These are phyloP conservation scores for Pimpla rufipes DNA, from an alignment of 2,888 invertebrate genomes.

Conservation along the genomic window DNA sequence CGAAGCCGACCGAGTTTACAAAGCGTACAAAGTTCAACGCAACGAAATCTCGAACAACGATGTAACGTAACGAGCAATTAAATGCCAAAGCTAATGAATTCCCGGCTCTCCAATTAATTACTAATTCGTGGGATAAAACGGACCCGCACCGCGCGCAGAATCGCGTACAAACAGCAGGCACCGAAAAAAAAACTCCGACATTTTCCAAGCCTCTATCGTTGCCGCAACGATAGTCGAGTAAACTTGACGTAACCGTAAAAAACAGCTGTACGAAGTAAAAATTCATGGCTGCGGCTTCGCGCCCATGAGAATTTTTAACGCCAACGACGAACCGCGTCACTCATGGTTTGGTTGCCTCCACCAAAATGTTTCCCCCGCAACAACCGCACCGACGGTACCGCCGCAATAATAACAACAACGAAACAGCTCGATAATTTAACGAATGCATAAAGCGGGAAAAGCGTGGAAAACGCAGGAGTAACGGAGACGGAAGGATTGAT, in stretches of 20 bases:
- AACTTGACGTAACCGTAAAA: too few relatives aligned
- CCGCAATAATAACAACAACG: neutral
- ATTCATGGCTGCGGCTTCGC: too few relatives aligned
- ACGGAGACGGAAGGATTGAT: constrained; percentile 8
- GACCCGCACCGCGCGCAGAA: neutral
- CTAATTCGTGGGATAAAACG: neutral
- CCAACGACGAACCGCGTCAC: too few relatives aligned
- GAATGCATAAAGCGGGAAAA: neutral
- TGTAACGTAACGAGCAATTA: neutral
- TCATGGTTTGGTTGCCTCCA: too few relatives aligned
- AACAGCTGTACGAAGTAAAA: too few relatives aligned
- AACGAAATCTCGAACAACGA: neutral
- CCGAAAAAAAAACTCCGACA: too few relatives aligned
- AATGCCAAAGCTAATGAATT: neutral
- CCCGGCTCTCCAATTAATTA: neutral
- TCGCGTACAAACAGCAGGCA: too few relatives aligned
- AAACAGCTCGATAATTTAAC: neutral
- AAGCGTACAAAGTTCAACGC: neutral
- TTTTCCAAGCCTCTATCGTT: too few relatives aligned
- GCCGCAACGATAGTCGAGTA: too few relatives aligned
- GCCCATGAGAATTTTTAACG: too few relatives aligned
- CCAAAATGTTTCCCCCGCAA: too few relatives aligned
- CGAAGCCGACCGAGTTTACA: neutral
- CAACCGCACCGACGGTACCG: too few relatives aligned
- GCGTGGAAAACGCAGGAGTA: neutral